Conservation (phyloP, 2,888 invertebrate species). For the Lasioglossum leucozonium region DNA sequence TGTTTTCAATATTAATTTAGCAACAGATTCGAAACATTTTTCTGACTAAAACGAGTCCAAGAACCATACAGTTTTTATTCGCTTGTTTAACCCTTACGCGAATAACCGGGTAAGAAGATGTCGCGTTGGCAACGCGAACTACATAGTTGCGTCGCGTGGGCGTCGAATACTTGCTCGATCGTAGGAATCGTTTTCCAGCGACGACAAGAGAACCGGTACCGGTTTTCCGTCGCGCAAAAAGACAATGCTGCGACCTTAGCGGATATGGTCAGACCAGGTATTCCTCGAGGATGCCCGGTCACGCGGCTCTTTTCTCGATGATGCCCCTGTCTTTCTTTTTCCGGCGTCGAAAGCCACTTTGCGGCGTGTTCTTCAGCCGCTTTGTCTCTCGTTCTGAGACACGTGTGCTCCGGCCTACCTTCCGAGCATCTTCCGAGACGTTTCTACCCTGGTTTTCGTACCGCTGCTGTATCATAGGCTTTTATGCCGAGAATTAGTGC, state of each 20-base stretch:
- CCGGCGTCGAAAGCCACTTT: slow-evolving; percentile 21
- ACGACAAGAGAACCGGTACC: slow-evolving; percentile 68
- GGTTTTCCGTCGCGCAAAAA: slow-evolving; percentile 71
- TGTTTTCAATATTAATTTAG: no score
- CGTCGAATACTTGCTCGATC: slow-evolving; percentile 52
- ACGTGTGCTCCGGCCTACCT: not conserved
- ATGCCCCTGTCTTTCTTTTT: slow-evolving; percentile 37
- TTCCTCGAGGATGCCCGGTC: slow-evolving; percentile 70
- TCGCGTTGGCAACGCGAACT: not conserved
- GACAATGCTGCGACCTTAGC: slow-evolving; percentile 80
- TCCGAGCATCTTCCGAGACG: not conserved
- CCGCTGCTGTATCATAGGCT: not conserved
- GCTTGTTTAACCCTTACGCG: no score
- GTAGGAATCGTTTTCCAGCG: slow-evolving; percentile 41
- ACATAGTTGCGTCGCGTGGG: slow-evolving; percentile 61
- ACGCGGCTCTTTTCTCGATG: slow-evolving; percentile 49
- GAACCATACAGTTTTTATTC: no score
- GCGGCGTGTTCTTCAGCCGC: not conserved
- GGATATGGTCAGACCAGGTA: slow-evolving; percentile 80
- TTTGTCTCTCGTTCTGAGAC: slow-evolving; percentile 14
- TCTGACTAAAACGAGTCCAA: no score
- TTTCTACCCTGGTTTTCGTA: not conserved
- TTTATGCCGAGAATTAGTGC: not conserved
- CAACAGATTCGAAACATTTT: no score
- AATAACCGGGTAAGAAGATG: not conserved